These are phyloP conservation scores for Iguana delicatissima DNA, from an alignment of 2,797 vertebrate species.

Conservation along the genomic window DNA sequence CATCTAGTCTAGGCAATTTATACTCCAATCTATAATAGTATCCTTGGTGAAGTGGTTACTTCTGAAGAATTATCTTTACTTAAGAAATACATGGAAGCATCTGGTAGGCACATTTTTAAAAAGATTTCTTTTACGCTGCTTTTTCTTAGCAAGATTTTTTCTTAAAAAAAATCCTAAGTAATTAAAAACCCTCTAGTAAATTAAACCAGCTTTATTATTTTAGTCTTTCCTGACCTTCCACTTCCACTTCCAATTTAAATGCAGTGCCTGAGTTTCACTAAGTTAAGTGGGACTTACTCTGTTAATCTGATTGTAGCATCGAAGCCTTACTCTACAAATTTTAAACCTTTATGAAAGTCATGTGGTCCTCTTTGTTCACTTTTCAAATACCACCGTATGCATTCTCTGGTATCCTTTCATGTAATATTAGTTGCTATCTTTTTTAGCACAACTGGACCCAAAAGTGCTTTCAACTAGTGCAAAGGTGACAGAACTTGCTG, in stretches of 20 bases:
- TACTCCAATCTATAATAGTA: not conserved
- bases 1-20: conserved; percentile 8
- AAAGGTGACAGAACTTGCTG: not conserved
- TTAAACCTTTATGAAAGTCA: not conserved
- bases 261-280: not conserved
- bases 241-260: not conserved
- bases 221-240: not conserved
- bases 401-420: conserved; percentile 37
- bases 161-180: not conserved
- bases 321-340: not conserved
- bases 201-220: not conserved
- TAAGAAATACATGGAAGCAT: conserved; percentile 19
- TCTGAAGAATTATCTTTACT: conserved; percentile 23
- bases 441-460: not conserved
- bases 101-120: not conserved
- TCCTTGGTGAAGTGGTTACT: not conserved
- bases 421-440: not conserved
- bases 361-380: no score
- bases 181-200: conserved; percentile 16
- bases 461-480: not conserved
- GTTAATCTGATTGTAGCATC: not conserved
- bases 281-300: not conserved
- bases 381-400: not conserved
- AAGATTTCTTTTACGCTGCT: not conserved
- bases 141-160: not conserved